These are phyloP conservation scores for Plemyria rubiginata DNA, from an alignment of 2,888 invertebrate species.

Conservation along the genomic window DNA sequence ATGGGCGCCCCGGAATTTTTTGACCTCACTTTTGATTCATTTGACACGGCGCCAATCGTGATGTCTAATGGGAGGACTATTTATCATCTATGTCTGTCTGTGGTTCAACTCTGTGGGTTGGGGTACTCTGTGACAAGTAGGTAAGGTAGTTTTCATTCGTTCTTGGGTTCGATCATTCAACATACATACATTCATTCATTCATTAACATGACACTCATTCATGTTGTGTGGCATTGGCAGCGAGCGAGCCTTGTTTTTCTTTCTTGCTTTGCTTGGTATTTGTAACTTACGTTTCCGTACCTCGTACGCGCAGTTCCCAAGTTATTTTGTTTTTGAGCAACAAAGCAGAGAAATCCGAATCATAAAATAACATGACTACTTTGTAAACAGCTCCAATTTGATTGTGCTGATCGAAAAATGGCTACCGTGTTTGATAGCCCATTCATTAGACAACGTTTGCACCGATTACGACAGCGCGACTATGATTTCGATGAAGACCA, in stretches of 20 bases:
- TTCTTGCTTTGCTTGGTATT: not conserved
- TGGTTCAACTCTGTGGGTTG: too few relatives aligned
- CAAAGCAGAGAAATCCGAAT: not conserved
- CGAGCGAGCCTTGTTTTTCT: not conserved
- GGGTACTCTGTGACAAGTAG: too few relatives aligned
- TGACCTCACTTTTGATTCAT: too few relatives aligned
- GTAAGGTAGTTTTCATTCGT: too few relatives aligned
- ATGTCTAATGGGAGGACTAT: too few relatives aligned
- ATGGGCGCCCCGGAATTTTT: too few relatives aligned
- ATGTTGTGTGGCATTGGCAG: not conserved
- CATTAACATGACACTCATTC: too few relatives aligned
- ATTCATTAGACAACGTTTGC: slow-evolving; percentile 85
- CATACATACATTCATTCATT: too few relatives aligned
- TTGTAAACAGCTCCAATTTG: slow-evolving; percentile 42
- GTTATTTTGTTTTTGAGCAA: not conserved
- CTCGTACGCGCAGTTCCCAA: not conserved
- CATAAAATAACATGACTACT: slow-evolving; percentile 42
- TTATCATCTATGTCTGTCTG: too few relatives aligned
- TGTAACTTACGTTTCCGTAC: not conserved
- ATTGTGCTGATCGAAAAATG: slow-evolving; percentile 68
- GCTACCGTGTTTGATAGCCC: slow-evolving; percentile 87
- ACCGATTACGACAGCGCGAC: slow-evolving; percentile 84
- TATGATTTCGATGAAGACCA: slow-evolving; percentile 86
- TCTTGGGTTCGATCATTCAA: too few relatives aligned
- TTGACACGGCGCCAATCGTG: too few relatives aligned